phyloP scores from a whole-genome alignment of 2,113 vertebrate genomes.

The Cavia aperea region DNA sequence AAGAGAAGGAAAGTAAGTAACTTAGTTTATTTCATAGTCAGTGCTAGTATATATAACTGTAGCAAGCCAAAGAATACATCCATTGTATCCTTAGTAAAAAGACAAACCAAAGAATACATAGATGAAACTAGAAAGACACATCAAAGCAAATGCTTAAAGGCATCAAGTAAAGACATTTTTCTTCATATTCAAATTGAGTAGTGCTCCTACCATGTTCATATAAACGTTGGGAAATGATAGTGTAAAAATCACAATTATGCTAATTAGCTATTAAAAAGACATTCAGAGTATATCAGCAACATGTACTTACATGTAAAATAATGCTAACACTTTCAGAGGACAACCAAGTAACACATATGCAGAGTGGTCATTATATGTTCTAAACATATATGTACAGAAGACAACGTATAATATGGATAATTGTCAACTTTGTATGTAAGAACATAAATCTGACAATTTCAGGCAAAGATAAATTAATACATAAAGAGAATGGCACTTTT shows the following conservation, averaged over 20 bases:
- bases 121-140: background rate
- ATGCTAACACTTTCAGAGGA: background rate
- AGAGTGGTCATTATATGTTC: background rate
- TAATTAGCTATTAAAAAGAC: background rate
- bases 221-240: background rate
- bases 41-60: background rate
- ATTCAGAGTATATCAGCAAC: conserved; percentile 29
- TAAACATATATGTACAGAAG: background rate
- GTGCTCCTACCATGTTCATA: background rate
- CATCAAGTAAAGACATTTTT: background rate
- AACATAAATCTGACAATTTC: background rate
- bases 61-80: background rate
- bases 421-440: background rate
- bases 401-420: background rate
- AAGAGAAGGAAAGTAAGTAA: too few relatives aligned
- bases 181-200: background rate
- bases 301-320: background rate
- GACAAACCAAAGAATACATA: background rate
- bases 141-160: background rate
- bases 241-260: background rate
- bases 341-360: conserved; percentile 1
- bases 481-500: background rate
- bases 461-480: background rate
- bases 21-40: background rate
- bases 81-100: background rate